Conservation (phyloP, 2,888 invertebrate genomes). For the Timandra comae region DNA sequence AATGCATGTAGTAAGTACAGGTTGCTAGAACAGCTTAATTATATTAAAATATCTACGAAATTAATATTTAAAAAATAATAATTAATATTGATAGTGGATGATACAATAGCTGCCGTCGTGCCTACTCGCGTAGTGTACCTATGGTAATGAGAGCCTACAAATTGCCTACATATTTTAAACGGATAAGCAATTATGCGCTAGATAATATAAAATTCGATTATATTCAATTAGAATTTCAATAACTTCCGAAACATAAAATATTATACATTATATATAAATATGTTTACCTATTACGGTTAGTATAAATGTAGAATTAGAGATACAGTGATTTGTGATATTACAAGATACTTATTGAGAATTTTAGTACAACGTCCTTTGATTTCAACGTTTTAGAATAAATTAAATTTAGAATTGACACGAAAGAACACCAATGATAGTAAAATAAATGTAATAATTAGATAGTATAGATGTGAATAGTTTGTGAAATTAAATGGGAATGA, state of each 20-base stretch:
- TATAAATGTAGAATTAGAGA: conserved; percentile 55
- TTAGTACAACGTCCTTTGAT: conserved; percentile 69
- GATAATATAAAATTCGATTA: neutral
- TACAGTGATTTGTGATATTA: conserved; percentile 75
- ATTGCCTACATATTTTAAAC: conserved; percentile 7
- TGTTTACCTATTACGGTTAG: too few relatives aligned
- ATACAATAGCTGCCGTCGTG: conserved; percentile 64
- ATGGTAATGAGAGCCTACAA: conserved; percentile 14
- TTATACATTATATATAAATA: conserved; percentile 35
- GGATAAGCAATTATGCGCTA: neutral
- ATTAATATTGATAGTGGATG: conserved; percentile 9
- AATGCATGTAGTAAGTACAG: neutral
- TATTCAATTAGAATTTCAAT: conserved; percentile 17
- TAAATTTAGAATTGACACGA: conserved; percentile 60
- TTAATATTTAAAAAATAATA: conserved; percentile 5
- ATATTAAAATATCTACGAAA: neutral
- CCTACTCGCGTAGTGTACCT: conserved; percentile 49
- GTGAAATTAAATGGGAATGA: conserved; percentile 7
- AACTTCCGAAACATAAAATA: conserved; percentile 48
- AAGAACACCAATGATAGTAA: conserved; percentile 71
- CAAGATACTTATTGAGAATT: conserved; percentile 61
- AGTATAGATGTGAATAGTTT: conserved; percentile 15
- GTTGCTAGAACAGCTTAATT: neutral
- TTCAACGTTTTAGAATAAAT: conserved; percentile 58
- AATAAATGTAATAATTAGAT: conserved; percentile 37